A percentile compares a stretch with the other conserved stretches of the same genome.
phyloP scores from a whole-genome alignment of 2,888 invertebrate species.

The Drosophila mercatorum region DNA sequence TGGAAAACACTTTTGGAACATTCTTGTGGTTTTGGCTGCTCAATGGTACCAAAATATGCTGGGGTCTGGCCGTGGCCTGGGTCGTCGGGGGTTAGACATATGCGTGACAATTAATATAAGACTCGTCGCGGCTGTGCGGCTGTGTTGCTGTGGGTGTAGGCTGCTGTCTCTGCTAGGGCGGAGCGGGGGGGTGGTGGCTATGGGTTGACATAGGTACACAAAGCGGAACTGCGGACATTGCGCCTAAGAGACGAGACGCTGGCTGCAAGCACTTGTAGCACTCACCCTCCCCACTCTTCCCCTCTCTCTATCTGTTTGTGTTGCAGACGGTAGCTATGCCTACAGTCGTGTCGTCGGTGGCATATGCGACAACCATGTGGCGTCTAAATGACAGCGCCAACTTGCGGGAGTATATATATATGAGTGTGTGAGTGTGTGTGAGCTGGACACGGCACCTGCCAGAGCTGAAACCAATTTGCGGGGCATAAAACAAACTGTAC shows the following conservation, averaged over 20 bases:
- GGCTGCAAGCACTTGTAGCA: slow-evolving; percentile 11
- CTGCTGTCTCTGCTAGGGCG: background rate
- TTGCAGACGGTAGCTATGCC: slow-evolving; percentile 22
- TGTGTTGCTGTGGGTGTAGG: slow-evolving; percentile 12
- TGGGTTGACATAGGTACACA: slow-evolving; percentile 69
- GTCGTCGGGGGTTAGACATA: slow-evolving; percentile 69
- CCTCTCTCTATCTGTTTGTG: slow-evolving; percentile 19
- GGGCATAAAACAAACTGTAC: slow-evolving; percentile 75
- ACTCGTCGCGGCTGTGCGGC: slow-evolving; percentile 44
- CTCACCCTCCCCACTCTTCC: background rate
- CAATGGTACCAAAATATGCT: slow-evolving; percentile 72
- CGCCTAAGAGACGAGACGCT: slow-evolving; percentile 8
- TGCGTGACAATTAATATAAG: slow-evolving; percentile 81
- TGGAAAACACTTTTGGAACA: slow-evolving; percentile 72
- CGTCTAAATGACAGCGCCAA: slow-evolving; percentile 68
- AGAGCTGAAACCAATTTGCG: slow-evolving; percentile 73
- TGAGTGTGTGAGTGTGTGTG: background rate
- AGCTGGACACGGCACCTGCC: slow-evolving; percentile 56
- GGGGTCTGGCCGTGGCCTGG: slow-evolving; percentile 38
- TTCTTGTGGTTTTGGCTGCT: slow-evolving; percentile 74
- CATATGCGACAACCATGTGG: slow-evolving; percentile 56
- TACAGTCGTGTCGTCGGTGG: slow-evolving; percentile 64
- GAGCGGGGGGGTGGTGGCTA: slow-evolving; percentile 1
- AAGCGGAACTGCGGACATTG: slow-evolving; percentile 76
- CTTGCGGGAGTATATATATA: slow-evolving; percentile 12